Conservation (phyloP, 2,888 invertebrate species). For the Drosophila affinis region DNA sequence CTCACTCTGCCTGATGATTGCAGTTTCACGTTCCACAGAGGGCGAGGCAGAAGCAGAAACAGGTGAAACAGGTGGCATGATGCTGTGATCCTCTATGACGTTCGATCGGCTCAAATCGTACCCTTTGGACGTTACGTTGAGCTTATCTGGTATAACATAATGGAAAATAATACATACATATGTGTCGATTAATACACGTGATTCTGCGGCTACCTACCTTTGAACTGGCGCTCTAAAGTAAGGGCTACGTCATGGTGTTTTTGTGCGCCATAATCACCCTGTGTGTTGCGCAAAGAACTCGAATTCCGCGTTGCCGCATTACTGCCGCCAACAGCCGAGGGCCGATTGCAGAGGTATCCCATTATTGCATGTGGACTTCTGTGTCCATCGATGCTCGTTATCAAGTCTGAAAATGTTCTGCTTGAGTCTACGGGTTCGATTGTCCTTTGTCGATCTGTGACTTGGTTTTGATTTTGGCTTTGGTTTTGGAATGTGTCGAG, state of each 20-base stretch:
- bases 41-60: too few species aligned
- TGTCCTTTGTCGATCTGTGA: background rate
- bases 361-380: background rate
- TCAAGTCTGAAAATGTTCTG: background rate
- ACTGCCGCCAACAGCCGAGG: background rate
- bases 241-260: background rate
- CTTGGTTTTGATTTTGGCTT: background rate
- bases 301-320: too few species aligned
- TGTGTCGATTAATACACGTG: background rate
- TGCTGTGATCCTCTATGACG: background rate
- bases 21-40: background rate
- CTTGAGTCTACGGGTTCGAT: background rate
- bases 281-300: background rate
- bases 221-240: background rate
- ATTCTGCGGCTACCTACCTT: background rate
- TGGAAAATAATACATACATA: too few species aligned
- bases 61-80: background rate
- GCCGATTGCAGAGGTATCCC: background rate
- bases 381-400: background rate
- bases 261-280: background rate
- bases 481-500: constrained; percentile 11
- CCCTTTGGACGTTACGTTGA: constrained; percentile 27
- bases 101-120: constrained; percentile 13
- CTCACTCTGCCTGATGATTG: constrained; percentile 5
- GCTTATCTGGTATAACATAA: constrained; percentile 29